Percentiles rank a stretch among this genome's conserved stretches.
Conservation (phyloP, 92 coral and sea anemone genomes). For the Nematostella vectensis region DNA sequence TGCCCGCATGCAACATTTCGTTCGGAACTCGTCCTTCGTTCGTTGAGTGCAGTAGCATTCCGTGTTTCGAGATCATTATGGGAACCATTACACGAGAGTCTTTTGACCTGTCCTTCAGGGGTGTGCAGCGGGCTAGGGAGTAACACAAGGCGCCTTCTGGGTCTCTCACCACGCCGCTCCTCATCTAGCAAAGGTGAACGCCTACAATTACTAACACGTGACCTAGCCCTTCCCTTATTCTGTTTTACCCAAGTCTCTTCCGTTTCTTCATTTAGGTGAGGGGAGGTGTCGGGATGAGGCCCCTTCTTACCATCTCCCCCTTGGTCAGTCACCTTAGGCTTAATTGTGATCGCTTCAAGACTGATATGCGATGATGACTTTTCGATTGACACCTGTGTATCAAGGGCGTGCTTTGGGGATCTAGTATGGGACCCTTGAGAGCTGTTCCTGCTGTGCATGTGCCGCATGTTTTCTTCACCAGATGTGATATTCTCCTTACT, state of each 20-base stretch:
- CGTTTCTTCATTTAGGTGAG: neutral
- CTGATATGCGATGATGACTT: neutral
- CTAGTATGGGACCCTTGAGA: no score
- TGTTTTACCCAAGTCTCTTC: slow-evolving; percentile 24
- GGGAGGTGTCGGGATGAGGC: neutral
- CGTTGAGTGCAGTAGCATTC: slow-evolving; percentile 2
- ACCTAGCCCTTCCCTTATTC: slow-evolving; percentile 7
- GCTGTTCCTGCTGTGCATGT: slow-evolving; percentile 11
- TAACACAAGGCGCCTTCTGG: neutral
- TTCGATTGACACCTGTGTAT: neutral
- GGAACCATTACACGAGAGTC: slow-evolving; percentile 22
- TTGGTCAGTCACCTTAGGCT: neutral
- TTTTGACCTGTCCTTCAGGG: neutral
- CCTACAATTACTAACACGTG: neutral
- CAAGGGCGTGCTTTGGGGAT: neutral
- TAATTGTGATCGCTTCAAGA: neutral
- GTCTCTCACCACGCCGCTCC: neutral
- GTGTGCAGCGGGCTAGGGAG: neutral
- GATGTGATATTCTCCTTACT: slow-evolving; percentile 32
- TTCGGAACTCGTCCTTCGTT: slow-evolving; percentile 13
- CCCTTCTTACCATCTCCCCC: neutral
- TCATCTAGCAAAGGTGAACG: slow-evolving; percentile 10
- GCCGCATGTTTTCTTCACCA: slow-evolving; percentile 14
- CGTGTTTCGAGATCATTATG: slow-evolving; percentile 16
- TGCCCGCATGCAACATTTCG: slow-evolving; percentile 10